These are phyloP conservation scores for Diceros bicornis DNA, from an alignment of 2,797 vertebrate species.

Conservation along the genomic window DNA sequence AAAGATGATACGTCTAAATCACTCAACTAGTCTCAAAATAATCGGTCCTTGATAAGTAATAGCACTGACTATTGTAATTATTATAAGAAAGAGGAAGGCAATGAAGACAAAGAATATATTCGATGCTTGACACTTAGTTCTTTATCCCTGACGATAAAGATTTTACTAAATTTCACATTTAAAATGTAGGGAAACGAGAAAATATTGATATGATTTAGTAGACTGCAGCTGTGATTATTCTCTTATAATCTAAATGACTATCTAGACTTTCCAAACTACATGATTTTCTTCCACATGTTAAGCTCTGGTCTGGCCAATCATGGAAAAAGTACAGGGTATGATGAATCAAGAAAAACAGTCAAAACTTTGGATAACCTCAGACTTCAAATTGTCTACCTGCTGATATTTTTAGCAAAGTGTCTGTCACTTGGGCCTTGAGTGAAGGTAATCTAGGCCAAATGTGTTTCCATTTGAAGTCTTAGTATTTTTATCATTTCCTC, in stretches of 20 bases:
- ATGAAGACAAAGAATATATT: neutral
- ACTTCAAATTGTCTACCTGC: neutral
- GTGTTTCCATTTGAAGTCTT: conserved; percentile 58
- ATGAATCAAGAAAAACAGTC: conserved; percentile 46
- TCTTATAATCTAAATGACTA: neutral
- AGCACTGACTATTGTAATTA: neutral
- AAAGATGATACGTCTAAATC: neutral
- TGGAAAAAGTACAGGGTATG: neutral
- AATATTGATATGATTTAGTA: neutral
- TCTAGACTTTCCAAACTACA: neutral
- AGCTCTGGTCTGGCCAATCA: neutral
- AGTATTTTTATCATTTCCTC: conserved; percentile 57
- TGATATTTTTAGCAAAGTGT: conserved; percentile 72
- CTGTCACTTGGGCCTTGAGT: conserved; percentile 61
- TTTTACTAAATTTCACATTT: conserved; percentile 34
- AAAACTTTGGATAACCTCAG: conserved; percentile 16
- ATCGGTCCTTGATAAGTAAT: neutral
- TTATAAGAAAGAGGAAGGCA: neutral
- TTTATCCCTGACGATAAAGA: neutral
- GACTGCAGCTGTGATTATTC: neutral
- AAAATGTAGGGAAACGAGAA: conserved; percentile 22
- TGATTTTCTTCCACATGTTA: conserved; percentile 12
- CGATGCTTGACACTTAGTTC: neutral
- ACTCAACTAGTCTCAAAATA: neutral
- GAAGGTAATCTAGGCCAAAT: conserved; percentile 62